Base-by-base conservation (phyloP, 2,888 invertebrate species). In the Calliphora vomitoria region DNA sequence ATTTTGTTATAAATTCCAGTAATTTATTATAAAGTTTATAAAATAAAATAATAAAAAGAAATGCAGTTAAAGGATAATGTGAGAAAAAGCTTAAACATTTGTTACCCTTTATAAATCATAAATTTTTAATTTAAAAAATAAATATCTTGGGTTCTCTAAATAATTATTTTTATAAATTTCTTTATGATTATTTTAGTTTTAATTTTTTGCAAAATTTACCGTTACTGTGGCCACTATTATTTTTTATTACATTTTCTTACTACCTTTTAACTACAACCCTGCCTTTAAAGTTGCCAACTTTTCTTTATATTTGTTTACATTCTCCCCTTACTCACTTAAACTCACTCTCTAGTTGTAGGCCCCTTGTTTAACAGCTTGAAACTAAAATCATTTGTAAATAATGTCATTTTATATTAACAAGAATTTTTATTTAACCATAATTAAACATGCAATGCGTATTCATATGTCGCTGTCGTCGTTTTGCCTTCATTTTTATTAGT, bases 391-490 rank as follows among this genome's bases (percentile, higher is more conserved):
- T 13, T 44, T 50, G 62, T 18, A 50, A 75, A 75, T 50, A 58
- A 75, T 62, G 18, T 47, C 44, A 50, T 62, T 75, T 62, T 35
- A 44, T 35, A 35, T 50, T 47, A 50, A 66, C 41, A 78, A 41
- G 66, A 66, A 55, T n/a, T 50, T 66, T 66, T 66, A 11, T 64
- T 66, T 38, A 66, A 66, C 41, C n/a, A 25, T 15, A 66, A 78
- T 78, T 66, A 55, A 64, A 66, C 18, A 53, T 76, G 76, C 76
- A 66, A 31, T 11, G 41, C 38, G 38, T 11, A 20, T 38, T 62
- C n/a, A 31, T 8, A 3, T 5, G 50, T n/a, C 50, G 15, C 13
- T 8, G 50, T 50, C 5, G 58, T 58, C 20, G 6, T 47, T 25
- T 55, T 20, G 55, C 72, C 41, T 13, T 38, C 55, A 58, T 38